phyloP scores from a whole-genome alignment of 2,888 invertebrate species.

The Aricia artaxerxes region DNA sequence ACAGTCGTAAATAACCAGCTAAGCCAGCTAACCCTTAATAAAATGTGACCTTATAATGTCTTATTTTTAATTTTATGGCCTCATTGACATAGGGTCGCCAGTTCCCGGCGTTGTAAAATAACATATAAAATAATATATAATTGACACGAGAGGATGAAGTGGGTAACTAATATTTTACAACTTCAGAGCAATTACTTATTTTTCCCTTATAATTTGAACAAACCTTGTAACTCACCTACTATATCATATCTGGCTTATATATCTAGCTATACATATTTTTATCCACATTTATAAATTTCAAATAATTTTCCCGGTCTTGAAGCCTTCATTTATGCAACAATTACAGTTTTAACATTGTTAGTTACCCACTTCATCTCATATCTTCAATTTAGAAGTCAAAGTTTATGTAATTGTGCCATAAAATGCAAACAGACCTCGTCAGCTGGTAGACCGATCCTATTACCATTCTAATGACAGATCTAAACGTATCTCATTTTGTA shows the following conservation, averaged over 20 bases:
- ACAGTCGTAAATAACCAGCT: slow-evolving; percentile 17
- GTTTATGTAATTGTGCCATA: slow-evolving; percentile 16
- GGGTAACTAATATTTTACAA: too few species aligned
- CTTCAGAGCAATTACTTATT: too few species aligned
- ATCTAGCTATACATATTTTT: too few species aligned
- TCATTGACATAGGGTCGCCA: slow-evolving; percentile 2
- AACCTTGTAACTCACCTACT: too few species aligned
- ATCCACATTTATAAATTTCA: too few species aligned
- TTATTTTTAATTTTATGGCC: slow-evolving; percentile 23
- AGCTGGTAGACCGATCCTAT: slow-evolving; percentile 12
- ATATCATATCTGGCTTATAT: too few species aligned
- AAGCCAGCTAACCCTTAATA: slow-evolving; percentile 2
- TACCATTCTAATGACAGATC: slow-evolving; percentile 2
- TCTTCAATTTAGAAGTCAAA: slow-evolving; percentile 9
- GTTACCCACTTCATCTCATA: too few species aligned
- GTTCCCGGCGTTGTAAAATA: slow-evolving; percentile 5
- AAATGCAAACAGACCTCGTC: slow-evolving; percentile 27
- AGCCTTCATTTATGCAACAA: neutral
- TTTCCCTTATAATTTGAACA: too few species aligned
- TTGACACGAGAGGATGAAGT: too few species aligned
- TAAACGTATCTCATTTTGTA: neutral
- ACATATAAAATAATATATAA: slow-evolving; percentile 17
- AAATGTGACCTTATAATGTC: slow-evolving; percentile 21
- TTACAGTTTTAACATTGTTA: too few species aligned
- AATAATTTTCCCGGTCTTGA: too few species aligned